Base-by-base conservation (phyloP, 2,113 vertebrate genomes). In the Corapipo altera region DNA sequence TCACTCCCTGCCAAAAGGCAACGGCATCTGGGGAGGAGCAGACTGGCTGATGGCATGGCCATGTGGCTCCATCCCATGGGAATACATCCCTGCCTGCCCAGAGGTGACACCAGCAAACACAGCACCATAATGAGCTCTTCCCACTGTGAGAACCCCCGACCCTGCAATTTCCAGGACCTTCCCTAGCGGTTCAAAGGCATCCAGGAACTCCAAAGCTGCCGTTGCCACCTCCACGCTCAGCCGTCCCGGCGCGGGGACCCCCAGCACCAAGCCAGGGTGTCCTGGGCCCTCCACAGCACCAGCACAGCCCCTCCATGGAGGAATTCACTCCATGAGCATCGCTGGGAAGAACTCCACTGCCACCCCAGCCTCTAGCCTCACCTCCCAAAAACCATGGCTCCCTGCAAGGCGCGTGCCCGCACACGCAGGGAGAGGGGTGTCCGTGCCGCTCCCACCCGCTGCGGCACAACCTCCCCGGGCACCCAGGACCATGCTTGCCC, bases 401-500 rank as follows among this genome's bases (percentile, higher is more conserved):
- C 72, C 62, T 0, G 27, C 82, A 2, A 15, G 20, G 37, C 37
- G 2, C 3, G 24, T 1, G 54, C 37, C 3, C 1, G 22, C 71
- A 48, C 91, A 49, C 3, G 6, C 13, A 0, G 32, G 46, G 8
- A 17, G 33, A 2, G 13, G 19, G 18, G 5, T 0, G 5, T 2
- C 52, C 3, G 3, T 9, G 51, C 82, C 1, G n/a, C 62, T 37
- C 9, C 82, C 79, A 4, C 39, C 82, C 8, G 0, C 81, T 27
- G 9, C 0, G 2, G 48, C 82, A 22, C 33, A 0, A 26, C 12
- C 24, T 35, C 37, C 54, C 12, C 4, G 0, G 0, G 49, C 0
- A 1, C 33, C n/a, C 6, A 2, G 39, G 7, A 17, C 41, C 89
- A 8, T 11, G 4, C 9, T 61, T 62, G 5, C 28, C 32, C 6